Conservation (phyloP, 2,888 invertebrate genomes). For the Rhamphomyia laevipes region DNA sequence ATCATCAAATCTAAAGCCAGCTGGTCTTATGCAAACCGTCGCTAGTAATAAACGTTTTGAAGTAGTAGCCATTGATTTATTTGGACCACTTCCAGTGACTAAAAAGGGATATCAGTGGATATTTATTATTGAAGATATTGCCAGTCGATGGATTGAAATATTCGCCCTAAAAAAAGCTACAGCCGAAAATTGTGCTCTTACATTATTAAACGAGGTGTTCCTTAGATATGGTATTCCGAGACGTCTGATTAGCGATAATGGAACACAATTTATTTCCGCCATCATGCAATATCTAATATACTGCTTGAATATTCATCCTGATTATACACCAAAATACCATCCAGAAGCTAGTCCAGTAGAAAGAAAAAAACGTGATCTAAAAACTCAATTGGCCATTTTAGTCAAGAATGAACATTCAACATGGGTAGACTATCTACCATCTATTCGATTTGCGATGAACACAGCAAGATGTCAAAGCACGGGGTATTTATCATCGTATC, state of each 20-base stretch:
- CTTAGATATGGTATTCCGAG: no score
- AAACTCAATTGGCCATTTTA: not conserved
- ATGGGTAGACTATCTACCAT: slow-evolving; percentile 18
- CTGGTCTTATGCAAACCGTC: slow-evolving; percentile 14
- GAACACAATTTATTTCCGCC: no score
- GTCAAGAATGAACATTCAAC: not conserved
- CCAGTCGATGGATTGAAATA: slow-evolving; percentile 17
- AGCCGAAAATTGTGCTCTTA: no score
- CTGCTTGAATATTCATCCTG: no score
- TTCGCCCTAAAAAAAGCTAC: no score
- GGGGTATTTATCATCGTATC: slow-evolving; percentile 24
- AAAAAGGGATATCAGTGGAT: slow-evolving; percentile 20
- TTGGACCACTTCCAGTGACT: slow-evolving; percentile 13
- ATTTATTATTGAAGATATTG: slow-evolving; percentile 20
- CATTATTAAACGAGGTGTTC: no score
- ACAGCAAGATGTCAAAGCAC: slow-evolving; percentile 22
- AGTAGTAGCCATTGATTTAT: slow-evolving; percentile 14
- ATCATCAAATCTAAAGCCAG: slow-evolving; percentile 14
- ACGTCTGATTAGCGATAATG: no score
- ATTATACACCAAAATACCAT: slow-evolving; percentile 12
- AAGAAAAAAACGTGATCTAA: slow-evolving; percentile 11
- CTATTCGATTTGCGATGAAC: slow-evolving; percentile 32
- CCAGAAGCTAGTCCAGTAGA: slow-evolving; percentile 15
- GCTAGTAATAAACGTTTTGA: slow-evolving; percentile 14
- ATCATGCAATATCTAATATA: no score